Base-by-base conservation (phyloP, 2,888 invertebrate genomes). In the Hyposoter didymator region DNA sequence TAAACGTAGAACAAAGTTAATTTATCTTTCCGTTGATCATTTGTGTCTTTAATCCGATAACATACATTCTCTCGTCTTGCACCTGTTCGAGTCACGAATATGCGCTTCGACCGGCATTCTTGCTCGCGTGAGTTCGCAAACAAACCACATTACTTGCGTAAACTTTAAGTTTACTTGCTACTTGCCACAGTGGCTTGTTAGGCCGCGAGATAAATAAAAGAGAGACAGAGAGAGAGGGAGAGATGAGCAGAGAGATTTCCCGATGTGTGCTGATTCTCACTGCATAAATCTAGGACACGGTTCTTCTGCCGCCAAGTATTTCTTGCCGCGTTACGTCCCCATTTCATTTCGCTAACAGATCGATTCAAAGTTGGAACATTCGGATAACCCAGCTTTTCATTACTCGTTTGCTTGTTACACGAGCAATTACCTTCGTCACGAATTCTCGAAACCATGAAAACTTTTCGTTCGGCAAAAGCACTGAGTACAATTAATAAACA, bases 251-350 rank as follows among this genome's bases (percentile, higher is more conserved):
- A 47, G 35, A 64, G 49, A 84, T 70, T 75, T 49, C 17, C 39
- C 75, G 74, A 82, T 78, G 62, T 76, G 84, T 82, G 70, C 78
- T 78, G 84, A 84, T 86, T 86, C 84, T 62, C 84, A 82, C 66
- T 72, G 66, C 59, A 55, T 67, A 72, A 86, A 86, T 82, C 82
- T 81, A 78, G 84, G 84, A 59, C 81, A 66, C 69, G 66, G 72
- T 59, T 70, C 64, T 19, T 66, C 32, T 55, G 39, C 17, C 45
- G 66, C 39, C 35, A 47, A 19, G 49, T 64, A 22, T 45, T 49
- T 35, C 19, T 45, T 28, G 32, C 12, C 67, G 6, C 28, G 14
- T 49, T 49, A 19, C 17, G n/a, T 76, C 19, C 22, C 28, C 43
- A 17, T 69, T 69, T 28, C 35, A 22, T 70, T 28, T 10, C 17